Base-by-base conservation (phyloP, 2,113 vertebrate species). In the Nothoprocta pentlandii region DNA sequence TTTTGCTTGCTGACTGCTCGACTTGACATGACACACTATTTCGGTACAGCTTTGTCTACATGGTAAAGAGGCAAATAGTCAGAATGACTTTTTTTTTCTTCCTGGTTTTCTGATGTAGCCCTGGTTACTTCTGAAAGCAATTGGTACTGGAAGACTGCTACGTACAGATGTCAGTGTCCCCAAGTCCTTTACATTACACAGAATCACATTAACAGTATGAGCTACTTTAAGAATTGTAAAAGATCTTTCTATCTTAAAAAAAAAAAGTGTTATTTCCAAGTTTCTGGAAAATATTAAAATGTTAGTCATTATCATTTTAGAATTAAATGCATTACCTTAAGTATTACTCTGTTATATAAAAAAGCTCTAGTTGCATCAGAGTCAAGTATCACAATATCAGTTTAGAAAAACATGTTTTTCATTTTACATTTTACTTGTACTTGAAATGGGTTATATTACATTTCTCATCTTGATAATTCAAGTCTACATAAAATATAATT, bases 401-500 rank as follows among this genome's bases (percentile, higher is more conserved):
- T 71, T 90, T 16, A 81, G 85, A 68, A 92, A 95, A 78, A 25
- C 34, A 78, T 58, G 62, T 58, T 93, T 94, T 92, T 86, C 13
- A 86, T 88, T 78, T 92, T 61, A 86, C 1, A 2, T 83, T 94
- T 42, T 69, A 89, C 54, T 80, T 86, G 58, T 34, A 51, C 75
- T 90, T 93, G 61, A 69, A 88, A 84, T 22, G 58, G 51, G 3
- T 75, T 78, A 64, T 92, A 80, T 95, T 63, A 94, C 7, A 85
- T 61, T 78, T 56, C 49, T 66, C 63, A 84, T 41, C 66, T 58
- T 64, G 64, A 90, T 80, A 94, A 90, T 63, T 80, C 64, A 83
- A 67, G 51, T 46, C 47, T 47, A 64, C 61, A 85, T 56, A 77
- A 95, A 89, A 87, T 92, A 32, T 53, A 94, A 95, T 94, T 94